Conservation (phyloP, 2,888 invertebrate species). For the Vanessa cardui region DNA sequence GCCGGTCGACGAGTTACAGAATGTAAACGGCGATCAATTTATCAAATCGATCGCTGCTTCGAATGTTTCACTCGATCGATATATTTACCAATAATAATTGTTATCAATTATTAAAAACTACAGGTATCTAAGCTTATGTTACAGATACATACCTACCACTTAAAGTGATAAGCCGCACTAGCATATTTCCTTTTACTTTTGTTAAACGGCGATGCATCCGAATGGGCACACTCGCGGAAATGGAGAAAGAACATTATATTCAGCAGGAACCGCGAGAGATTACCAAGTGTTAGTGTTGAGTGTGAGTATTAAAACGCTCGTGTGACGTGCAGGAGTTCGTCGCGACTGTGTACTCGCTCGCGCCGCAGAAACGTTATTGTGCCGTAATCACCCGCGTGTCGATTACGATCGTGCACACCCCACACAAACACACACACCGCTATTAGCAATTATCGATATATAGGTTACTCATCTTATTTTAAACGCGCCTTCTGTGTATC, state of each 20-base stretch:
- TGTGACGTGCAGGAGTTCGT: not conserved
- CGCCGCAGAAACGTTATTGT: not conserved
- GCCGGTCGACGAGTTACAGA: too few species aligned
- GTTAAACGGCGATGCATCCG: not conserved
- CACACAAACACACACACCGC: too few species aligned
- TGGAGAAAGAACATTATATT: not conserved
- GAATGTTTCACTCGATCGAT: too few species aligned
- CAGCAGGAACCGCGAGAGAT: not conserved
- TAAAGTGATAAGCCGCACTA: not conserved
- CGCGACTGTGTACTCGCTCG: not conserved
- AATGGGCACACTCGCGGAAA: not conserved
- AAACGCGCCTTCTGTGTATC: not conserved
- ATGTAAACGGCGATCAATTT: too few species aligned
- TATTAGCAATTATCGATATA: constrained; percentile 2
- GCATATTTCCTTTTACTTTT: not conserved
- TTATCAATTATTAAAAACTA: not conserved
- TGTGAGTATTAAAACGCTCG: not conserved
- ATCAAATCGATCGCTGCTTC: too few species aligned
- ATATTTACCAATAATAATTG: too few species aligned
- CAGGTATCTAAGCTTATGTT: not conserved
- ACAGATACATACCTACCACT: not conserved
- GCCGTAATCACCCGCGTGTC: constrained; percentile 1
- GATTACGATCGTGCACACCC: constrained; percentile 8
- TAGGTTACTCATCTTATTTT: constrained; percentile 3
- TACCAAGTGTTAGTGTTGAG: not conserved